Percentiles rank a stretch among this genome's conserved stretches.
phyloP scores from a whole-genome alignment of 2,888 invertebrate species.

The Tortricodes alternella region DNA sequence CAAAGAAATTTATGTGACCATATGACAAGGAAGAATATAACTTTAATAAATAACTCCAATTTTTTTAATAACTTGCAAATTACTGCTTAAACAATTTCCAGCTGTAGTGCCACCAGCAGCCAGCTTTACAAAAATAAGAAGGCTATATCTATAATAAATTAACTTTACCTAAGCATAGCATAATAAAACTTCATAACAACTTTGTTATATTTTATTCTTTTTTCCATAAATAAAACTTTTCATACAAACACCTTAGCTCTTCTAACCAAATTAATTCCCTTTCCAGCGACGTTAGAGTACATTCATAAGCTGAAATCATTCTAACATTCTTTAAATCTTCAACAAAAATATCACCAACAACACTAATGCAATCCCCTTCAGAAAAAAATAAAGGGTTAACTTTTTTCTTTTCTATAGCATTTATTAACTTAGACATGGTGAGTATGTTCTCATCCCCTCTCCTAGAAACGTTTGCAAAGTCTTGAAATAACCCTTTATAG shows the following conservation, averaged over 20 bases:
- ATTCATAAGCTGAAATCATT: constrained; percentile 66
- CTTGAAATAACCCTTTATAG: constrained; percentile 50
- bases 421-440: constrained; percentile 60
- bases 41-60: no score
- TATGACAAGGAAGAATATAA: no score
- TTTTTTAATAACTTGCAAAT: no score
- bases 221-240: constrained; percentile 61
- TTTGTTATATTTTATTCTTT: constrained; percentile 30
- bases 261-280: constrained; percentile 72
- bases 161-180: no score
- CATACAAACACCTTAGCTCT: constrained; percentile 69
- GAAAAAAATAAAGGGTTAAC: constrained; percentile 45
- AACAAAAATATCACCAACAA: constrained; percentile 71
- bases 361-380: constrained; percentile 56
- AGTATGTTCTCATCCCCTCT: constrained; percentile 53
- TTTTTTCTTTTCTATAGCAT: constrained; percentile 50
- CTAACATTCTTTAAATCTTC: constrained; percentile 53
- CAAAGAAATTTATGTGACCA: no score
- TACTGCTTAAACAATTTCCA: no score
- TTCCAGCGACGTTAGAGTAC: constrained; percentile 53
- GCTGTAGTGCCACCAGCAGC: no score
- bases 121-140: no score
- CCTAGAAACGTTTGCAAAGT: constrained; percentile 50
- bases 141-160: no score
- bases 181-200: neutral